Evolutionary conservation across 2,797 vertebrate species (phyloP), one percentile per base, ranked within the genome.

Genomic region (Sorex maritimensis): DNA sequence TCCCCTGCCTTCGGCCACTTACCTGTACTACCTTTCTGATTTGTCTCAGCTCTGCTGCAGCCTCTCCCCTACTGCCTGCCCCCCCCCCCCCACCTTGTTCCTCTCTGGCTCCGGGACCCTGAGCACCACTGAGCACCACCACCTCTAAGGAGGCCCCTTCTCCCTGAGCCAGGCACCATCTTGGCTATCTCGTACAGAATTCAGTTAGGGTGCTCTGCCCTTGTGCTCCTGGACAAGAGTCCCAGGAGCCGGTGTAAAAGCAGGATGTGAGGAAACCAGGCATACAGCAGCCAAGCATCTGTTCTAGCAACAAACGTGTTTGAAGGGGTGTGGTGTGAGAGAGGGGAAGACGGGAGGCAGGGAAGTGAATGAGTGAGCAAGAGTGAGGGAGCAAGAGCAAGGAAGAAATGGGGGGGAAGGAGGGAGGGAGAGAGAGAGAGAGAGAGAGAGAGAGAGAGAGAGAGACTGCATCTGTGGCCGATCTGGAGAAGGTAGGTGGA

Each of bases 1-100:
- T 93, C 52, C 11, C 67, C 55, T 92, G 80, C 46, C 93, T 92
- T 83, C 94, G 86, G 69, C 52, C 86, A 97, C 96, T 91, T 97
- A 94, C 95, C 86, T 79, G 69, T 86, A 68, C 92, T 74, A 86
- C 75, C 28, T 85, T 75, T 52, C 89, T 89, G 44, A 30, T 52
- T 55, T 79, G 63, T 97, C 95, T 95, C 93, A 82, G 44, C 81
- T 52, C 46, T 55, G 21, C 28, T 24, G 38, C 75, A 85, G 61
- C 17, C 38, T 9, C 49, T 9, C 10, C 49, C 49, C 10, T 9
- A 44, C 7, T 44, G 41, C 5, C 41, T 4, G 2, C 41, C 41
- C 7, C 12, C 34, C 46, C 46, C 90, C 41, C 58, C 0, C 7
- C 55, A 24, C 91, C 78, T 94, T 65, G 72, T 68, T 89, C 46